Base-by-base conservation (phyloP, 1,140 invertebrate species). In the Asbolus verrucosus region DNA sequence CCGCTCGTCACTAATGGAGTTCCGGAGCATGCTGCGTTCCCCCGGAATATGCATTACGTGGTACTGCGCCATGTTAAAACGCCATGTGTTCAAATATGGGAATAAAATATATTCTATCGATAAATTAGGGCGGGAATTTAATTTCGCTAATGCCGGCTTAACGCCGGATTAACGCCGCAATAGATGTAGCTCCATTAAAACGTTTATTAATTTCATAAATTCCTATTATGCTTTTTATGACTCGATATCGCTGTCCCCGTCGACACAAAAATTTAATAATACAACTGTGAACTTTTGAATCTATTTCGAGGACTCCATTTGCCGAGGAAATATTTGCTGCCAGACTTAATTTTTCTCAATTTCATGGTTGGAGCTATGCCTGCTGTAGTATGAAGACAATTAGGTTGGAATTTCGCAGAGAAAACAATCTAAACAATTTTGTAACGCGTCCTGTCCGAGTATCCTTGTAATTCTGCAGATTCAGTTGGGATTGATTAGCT, bases 161-260 rank as follows among this genome's bases (percentile, higher is more conserved):
- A 73, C 71, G 66, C 60, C 62, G 71, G 75, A 77, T 77, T 76
- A 76, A 69, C 74, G 72, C 69, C 73, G 54, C 72, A 73, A 74
- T 74, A 59, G 54, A 61, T 71, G 71, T 69, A 66, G 73, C 72
- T 63, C 68, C 71, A 74, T 73, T 73, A 75, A 74, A 70, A 71
- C 71, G 66, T 60, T 78, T 78, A 78, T 78, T 78, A 78, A 78
- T 78, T 78, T 77, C 72, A 77, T 78, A 78, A 78, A 78, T 78
- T 76, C 71, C 73, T 75, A 70, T 75, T 75, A 67, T 76, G 59
- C 19, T 73, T 75, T 74, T 74, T 76, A 71, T 73, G 24, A 62
- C 27, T 2, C 33, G 5, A 2, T 4, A 4, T 36, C 33, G 24
- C 8, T 27, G 24, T 3, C 24, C 24, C 24, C 24, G n/a, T n/a